Percentiles rank a stretch among this genome's conserved stretches.
Evolutionary conservation across 1,140 invertebrate genomes (phyloP).

Genomic region (Dolichoris vasculosae): DNA sequence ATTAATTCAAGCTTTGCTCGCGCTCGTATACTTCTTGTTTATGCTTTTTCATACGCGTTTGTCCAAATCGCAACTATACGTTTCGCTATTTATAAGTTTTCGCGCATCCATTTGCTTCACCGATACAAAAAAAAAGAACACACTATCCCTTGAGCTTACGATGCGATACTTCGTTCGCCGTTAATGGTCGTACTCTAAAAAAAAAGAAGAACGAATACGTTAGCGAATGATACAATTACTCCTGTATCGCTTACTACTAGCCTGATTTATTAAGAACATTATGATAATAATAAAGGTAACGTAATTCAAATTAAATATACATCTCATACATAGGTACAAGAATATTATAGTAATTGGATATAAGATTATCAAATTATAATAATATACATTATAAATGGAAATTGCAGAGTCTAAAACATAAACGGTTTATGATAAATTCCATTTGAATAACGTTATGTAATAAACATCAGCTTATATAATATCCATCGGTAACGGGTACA

Average conservation of each 20-base stretch:
- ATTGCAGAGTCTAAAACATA: neutral
- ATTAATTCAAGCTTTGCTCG: neutral
- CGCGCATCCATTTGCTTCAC: neutral
- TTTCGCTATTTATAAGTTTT: neutral
- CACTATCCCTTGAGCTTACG: neutral
- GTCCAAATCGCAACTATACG: neutral
- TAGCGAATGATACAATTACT: too few relatives aligned
- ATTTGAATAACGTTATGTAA: slow-evolving; percentile 11
- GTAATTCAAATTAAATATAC: neutral
- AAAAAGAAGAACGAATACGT: too few relatives aligned
- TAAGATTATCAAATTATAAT: neutral
- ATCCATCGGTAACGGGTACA: neutral
- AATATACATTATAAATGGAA: neutral
- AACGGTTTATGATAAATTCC: neutral
- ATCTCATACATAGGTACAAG: neutral
- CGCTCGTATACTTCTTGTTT: neutral
- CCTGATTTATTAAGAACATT: neutral
- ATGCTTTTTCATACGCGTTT: neutral
- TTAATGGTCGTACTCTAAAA: neutral
- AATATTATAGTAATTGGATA: neutral
- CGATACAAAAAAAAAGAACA: neutral
- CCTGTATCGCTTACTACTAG: neutral
- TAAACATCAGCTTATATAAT: neutral
- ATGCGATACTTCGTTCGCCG: neutral
- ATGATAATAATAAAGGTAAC: neutral